phyloP scores from a whole-genome alignment of 1,140 invertebrate species.

The Eurosta solidaginis region DNA sequence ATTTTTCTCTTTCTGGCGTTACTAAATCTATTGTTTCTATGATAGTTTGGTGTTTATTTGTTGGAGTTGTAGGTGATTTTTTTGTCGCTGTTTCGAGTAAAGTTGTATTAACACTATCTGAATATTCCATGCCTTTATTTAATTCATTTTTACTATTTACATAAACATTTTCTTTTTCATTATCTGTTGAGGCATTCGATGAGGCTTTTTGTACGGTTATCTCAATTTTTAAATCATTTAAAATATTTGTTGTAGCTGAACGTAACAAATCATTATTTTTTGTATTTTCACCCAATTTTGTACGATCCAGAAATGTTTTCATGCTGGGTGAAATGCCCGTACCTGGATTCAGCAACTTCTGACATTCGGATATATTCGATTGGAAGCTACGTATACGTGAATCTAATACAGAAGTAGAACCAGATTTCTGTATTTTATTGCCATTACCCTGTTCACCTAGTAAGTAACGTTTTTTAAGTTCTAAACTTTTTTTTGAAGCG shows the following conservation, averaged over 20 bases:
- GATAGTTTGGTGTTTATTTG: constrained; percentile 48
- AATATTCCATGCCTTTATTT: constrained; percentile 57
- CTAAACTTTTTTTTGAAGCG: constrained; percentile 81
- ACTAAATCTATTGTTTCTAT: constrained; percentile 55
- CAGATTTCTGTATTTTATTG: constrained; percentile 76
- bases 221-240: constrained; percentile 53
- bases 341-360: constrained; percentile 83
- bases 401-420: constrained; percentile 82
- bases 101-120: constrained; percentile 55
- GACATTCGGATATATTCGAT: constrained; percentile 84
- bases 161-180: constrained; percentile 58
- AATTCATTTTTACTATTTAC: constrained; percentile 57
- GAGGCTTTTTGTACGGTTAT: constrained; percentile 52
- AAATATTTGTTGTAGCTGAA: constrained; percentile 52
- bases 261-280: constrained; percentile 45
- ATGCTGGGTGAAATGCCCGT: constrained; percentile 75
- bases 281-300: constrained; percentile 46
- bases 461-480: constrained; percentile 83
- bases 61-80: constrained; percentile 46
- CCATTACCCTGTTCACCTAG: constrained; percentile 67
- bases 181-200: constrained; percentile 52
- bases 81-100: constrained; percentile 52
- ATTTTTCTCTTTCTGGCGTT: constrained; percentile 51
- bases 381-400: constrained; percentile 81
- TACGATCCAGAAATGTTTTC: constrained; percentile 69